Conservation (phyloP, 2,113 vertebrate species). For the Bos taurus region ARS-UCD2.0 NC_037335.1:20832501-20833000, state of each 20-base stretch:
- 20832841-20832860: slow-evolving; percentile 6
- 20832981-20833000: slow-evolving; percentile 64
- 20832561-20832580: neutral
- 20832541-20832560: slow-evolving; percentile 20
- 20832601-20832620: slow-evolving; percentile 50
- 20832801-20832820: slow-evolving; percentile 21
- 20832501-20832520: neutral
- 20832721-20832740: slow-evolving; percentile 73
- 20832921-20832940: slow-evolving; percentile 24
- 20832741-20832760: slow-evolving; percentile 71
- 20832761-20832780: slow-evolving; percentile 64
- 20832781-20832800: slow-evolving; percentile 35
- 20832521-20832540: neutral
- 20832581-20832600: slow-evolving; percentile 59
- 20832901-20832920: slow-evolving; percentile 22
- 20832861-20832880: slow-evolving; percentile 21
- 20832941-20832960: slow-evolving; percentile 15
- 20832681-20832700: slow-evolving; percentile 62
- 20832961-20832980: slow-evolving; percentile 48
- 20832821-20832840: slow-evolving; percentile 44
- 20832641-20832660: slow-evolving; percentile 57
- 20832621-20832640: slow-evolving; percentile 62
- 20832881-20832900: slow-evolving; percentile 1
- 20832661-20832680: slow-evolving; percentile 71
- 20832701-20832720: slow-evolving; percentile 63